These are phyloP conservation scores for Anguilla pacifica DNA, from an alignment of 2,797 vertebrate genomes.

Conservation along the genomic window DNA sequence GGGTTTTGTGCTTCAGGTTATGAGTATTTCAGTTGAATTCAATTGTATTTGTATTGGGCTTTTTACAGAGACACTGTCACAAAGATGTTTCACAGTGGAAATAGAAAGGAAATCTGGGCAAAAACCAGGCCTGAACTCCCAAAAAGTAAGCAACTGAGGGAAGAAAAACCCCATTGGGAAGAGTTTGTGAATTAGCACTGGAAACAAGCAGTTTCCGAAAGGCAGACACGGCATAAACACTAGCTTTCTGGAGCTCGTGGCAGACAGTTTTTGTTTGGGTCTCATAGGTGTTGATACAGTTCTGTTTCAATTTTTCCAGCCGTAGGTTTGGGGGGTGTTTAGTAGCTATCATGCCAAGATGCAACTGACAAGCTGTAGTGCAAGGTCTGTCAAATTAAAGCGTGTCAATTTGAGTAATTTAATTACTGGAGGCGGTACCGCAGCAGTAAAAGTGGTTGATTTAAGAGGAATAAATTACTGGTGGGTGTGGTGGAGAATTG, in stretches of 20 bases:
- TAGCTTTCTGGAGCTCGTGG: not conserved
- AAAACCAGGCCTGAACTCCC: not conserved
- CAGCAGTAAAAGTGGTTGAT: not conserved
- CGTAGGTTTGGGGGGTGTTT: not conserved
- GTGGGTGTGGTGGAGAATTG: too few species aligned
- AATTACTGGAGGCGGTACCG: not conserved
- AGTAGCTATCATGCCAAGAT: not conserved
- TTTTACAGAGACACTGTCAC: not conserved
- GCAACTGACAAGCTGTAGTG: not conserved
- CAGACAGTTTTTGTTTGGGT: not conserved
- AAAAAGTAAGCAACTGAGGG: not conserved
- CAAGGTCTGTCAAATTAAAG: not conserved
- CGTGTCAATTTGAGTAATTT: not conserved
- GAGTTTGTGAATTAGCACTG: not conserved
- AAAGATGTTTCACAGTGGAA: not conserved
- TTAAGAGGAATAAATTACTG: too few species aligned
- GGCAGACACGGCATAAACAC: not conserved
- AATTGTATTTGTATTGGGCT: not conserved
- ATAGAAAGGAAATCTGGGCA: not conserved
- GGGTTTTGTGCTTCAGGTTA: not conserved
- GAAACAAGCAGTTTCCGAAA: not conserved
- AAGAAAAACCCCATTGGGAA: not conserved
- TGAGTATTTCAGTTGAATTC: not conserved
- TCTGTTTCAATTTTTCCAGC: not conserved
- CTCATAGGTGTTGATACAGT: not conserved